These are phyloP conservation scores for Bugulina stolonifera DNA, from an alignment of 2,888 invertebrate species.

Conservation along the genomic window DNA sequence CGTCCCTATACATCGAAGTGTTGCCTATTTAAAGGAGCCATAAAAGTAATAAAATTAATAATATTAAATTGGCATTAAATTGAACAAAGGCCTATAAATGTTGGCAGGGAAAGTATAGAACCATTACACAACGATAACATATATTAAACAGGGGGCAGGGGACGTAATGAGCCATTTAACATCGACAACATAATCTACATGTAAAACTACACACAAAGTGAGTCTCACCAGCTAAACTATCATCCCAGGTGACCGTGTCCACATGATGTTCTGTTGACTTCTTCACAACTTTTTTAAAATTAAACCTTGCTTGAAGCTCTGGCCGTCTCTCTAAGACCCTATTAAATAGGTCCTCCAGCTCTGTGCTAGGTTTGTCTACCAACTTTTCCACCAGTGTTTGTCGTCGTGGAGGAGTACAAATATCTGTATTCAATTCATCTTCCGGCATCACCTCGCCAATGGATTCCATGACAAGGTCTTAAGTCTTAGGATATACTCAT, in stretches of 20 bases:
- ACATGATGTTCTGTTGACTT: background rate
- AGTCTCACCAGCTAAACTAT: background rate
- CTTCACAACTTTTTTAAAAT: background rate
- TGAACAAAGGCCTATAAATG: too few relatives aligned
- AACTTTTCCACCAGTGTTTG: background rate
- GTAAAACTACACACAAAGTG: too few relatives aligned
- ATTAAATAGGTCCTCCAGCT: background rate
- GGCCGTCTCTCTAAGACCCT: background rate
- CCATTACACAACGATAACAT: background rate
- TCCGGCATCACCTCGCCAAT: too few relatives aligned
- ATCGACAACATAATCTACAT: too few relatives aligned
- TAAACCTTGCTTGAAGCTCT: background rate
- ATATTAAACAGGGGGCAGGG: background rate
- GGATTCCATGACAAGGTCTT: too few relatives aligned
- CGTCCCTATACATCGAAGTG: background rate
- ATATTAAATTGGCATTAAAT: too few relatives aligned
- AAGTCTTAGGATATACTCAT: too few relatives aligned
- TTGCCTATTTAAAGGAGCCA: too few relatives aligned
- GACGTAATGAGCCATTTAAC: background rate
- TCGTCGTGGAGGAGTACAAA: too few relatives aligned
- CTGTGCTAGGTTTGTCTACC: background rate
- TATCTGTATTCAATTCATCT: too few relatives aligned
- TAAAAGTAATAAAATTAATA: too few relatives aligned
- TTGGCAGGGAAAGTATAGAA: too few relatives aligned
- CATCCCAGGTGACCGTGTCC: background rate